phyloP scores from a whole-genome alignment of 1,140 invertebrate species.

The Megathymus violae region DNA sequence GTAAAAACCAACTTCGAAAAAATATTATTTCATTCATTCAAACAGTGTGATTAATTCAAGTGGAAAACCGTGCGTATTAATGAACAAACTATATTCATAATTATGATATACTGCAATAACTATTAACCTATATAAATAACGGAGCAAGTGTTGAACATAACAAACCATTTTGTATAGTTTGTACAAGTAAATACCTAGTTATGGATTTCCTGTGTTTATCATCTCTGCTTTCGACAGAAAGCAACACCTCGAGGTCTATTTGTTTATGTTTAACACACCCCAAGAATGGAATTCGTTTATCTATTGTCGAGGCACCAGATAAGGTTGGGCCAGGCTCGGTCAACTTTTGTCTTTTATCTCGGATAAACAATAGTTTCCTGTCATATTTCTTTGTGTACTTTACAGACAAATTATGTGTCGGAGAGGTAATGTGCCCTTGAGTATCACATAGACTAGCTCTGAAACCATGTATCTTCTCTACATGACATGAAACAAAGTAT shows the following conservation, averaged over 20 bases:
- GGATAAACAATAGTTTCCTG: slow-evolving; percentile 75
- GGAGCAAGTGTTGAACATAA: no score
- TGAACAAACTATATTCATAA: no score
- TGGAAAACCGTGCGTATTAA: no score
- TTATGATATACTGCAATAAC: no score
- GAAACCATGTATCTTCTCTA: no score
- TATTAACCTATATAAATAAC: no score
- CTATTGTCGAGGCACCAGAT: slow-evolving; percentile 64
- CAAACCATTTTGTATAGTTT: not conserved
- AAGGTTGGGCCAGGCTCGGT: slow-evolving; percentile 65
- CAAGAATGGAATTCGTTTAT: slow-evolving; percentile 76
- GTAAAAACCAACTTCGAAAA: no score
- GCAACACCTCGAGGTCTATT: slow-evolving; percentile 46
- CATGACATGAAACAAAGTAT: no score
- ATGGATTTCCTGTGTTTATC: slow-evolving; percentile 9
- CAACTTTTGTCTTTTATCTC: slow-evolving; percentile 78
- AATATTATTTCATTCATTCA: no score
- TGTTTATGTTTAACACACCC: slow-evolving; percentile 77
- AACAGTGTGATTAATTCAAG: no score
- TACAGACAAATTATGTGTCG: slow-evolving; percentile 52
- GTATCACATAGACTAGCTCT: slow-evolving; percentile 9
- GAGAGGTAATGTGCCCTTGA: slow-evolving; percentile 40
- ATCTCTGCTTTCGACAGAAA: slow-evolving; percentile 30
- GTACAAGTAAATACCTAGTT: not conserved
- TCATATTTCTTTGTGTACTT: slow-evolving; percentile 50